Evolutionary conservation across 2,888 invertebrate genomes (phyloP).

Genomic region (Quadroppia sp.): DNA sequence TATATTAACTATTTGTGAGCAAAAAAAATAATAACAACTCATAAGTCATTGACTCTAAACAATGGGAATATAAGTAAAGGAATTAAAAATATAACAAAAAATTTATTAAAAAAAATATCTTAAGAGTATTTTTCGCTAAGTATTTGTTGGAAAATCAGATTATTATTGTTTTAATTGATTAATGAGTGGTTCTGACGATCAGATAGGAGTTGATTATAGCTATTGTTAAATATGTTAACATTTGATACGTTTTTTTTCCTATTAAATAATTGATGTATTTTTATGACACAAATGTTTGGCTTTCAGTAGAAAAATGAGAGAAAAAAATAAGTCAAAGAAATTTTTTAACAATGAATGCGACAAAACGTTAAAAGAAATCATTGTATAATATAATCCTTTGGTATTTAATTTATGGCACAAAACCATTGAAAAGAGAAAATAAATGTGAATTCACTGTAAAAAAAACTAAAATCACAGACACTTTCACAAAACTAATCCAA

Average conservation of each 20-base stretch:
- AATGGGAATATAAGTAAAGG: background rate
- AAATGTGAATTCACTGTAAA: background rate
- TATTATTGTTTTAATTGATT: conserved; percentile 24
- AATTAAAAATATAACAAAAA: background rate
- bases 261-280: background rate
- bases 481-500: too few relatives aligned
- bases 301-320: background rate
- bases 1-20: background rate
- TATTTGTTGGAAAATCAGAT: background rate
- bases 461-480: background rate
- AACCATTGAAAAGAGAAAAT: background rate
- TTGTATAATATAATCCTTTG: background rate
- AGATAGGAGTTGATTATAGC: background rate
- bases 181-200: conserved; percentile 3
- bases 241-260: background rate
- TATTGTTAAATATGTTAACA: conserved; percentile 1
- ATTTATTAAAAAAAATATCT: background rate
- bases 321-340: background rate
- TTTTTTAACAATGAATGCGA: background rate
- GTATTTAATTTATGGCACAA: background rate
- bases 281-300: background rate
- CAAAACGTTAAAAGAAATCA: background rate
- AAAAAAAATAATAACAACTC: background rate
- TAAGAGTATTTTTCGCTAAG: background rate
- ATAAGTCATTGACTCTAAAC: conserved; percentile 13